A percentile compares a stretch with the other conserved stretches of the same genome.
Evolutionary conservation across 2,797 vertebrate species (phyloP).

Genomic region (Clarias laeviceps): DNA sequence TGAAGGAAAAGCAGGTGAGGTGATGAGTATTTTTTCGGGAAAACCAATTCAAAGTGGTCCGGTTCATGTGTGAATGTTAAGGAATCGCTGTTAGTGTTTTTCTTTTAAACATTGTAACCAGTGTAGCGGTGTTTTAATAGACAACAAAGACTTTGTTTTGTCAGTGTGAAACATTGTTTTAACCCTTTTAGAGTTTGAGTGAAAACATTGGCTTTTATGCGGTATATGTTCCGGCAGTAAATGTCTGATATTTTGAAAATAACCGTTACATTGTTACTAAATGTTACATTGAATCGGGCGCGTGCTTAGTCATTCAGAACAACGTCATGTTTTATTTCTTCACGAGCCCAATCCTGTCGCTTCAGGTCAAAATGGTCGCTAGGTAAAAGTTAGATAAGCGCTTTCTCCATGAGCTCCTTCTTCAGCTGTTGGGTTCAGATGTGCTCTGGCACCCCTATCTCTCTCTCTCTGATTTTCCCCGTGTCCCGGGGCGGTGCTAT

Average conservation of each 20-base stretch:
- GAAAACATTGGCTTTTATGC: neutral
- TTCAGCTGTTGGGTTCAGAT: slow-evolving; percentile 13
- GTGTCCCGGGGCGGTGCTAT: slow-evolving; percentile 14
- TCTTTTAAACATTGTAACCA: neutral
- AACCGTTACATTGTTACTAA: neutral
- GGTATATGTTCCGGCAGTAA: neutral
- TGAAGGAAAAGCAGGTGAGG: slow-evolving; percentile 27
- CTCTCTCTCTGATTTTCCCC: neutral
- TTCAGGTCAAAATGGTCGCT: slow-evolving; percentile 9
- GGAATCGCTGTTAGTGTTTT: neutral
- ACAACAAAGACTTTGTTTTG: neutral
- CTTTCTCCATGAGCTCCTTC: neutral
- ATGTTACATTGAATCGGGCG: neutral
- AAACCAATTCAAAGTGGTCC: neutral
- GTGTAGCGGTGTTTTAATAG: neutral
- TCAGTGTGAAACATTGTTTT: neutral
- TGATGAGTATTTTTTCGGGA: neutral
- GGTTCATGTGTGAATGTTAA: neutral
- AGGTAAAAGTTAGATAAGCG: slow-evolving; percentile 13
- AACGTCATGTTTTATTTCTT: neutral
- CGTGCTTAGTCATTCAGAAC: slow-evolving; percentile 6
- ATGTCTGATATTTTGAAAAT: neutral
- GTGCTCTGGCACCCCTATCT: neutral
- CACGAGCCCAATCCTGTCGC: neutral
- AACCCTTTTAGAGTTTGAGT: neutral